Base-by-base conservation (phyloP, 30 jellyfish, hydroid and myxozoan genomes). In the Cassiopea xamachana region DNA sequence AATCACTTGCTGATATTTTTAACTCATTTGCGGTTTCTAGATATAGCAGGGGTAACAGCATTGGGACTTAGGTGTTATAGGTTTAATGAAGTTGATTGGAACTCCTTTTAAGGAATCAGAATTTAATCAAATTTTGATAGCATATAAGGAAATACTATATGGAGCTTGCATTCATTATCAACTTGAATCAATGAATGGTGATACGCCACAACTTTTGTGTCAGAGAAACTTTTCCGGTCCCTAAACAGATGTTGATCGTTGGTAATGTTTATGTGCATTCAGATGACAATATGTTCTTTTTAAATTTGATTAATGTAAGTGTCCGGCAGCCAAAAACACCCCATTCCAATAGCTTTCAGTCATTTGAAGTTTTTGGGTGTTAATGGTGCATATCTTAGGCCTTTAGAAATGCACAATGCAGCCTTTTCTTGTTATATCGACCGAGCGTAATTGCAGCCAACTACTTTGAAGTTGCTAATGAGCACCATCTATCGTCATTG, bases 151-250 rank as follows among this genome's bases (percentile, higher is more conserved):
- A 68, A 68, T 44, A 68, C 0, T 68, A 7, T 71, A 71, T n/a
- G 51, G 80, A 16, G 7, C 27, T 1, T 19, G 51, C 15, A 16
- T 71, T 71, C 80, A 71, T 19, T 19, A 2, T 43, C 4, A 15
- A 16, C 51, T 39, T 71, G 39, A 71, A 7, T 0, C 74, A 64
- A 64, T 64, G 74, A 16, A 5, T 71, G 17, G 15, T 43, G 55
- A 16, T 71, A 19, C 27, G 80, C 51, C 80, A 71, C 80, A 71
- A 19, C 43, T 71, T 71, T 12, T 71, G 16, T 12, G 55, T 71
- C 80, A 16, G 10, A 43, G 6, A 71, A 71, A 18, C 58, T 19
- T 71, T 71, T 71, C 80, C 80, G 80, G 80, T 16, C 50, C 55
- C 2, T 71, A 71, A 71, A 16, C 7, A 55, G 80, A 71, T 71